Evolutionary conservation across 2,888 invertebrate genomes (phyloP), one percentile per base, ranked within the genome.

Genomic region (Trichacis sp.): DNA sequence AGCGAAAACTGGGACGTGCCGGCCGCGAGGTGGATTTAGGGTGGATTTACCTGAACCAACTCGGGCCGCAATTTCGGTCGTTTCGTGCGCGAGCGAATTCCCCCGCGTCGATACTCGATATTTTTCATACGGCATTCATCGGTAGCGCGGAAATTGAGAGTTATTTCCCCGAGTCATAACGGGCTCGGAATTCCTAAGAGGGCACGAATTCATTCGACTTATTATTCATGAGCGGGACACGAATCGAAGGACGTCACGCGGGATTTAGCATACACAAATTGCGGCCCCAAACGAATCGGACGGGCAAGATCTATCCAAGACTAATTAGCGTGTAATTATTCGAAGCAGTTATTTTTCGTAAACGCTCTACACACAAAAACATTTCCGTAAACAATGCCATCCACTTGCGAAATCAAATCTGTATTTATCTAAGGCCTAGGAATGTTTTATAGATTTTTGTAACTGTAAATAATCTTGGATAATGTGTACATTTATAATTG

Each of bases 371-470:
- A 40, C 40, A 40, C 24, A 24, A 24, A 24, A 24, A 15, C 3
- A 40, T 15, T 12, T 15, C 40, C 8, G 40, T 40, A 15, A 40
- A 40, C 40, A 40, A 40, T 40, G 15, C 40, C 40, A 40, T 40
- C 40, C 40, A 40, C 40, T 33, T 33, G 51, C 48, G 43, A 52
- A 59, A 59, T 67, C 46, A 49, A 63, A 49, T 29, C 30, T 48
- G 58, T 67, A 60, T 59, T 63, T 46, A 60, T 49, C 56, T 48
- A 61, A 61, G 49, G 68, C 64, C 64, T 68, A 68, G 64, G 54
- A 64, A 68, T 68, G 64, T 64, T 68, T 68, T 68, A 52, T 68
- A 46, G 46, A 68, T 64, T 68, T n/a, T 68, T 68, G 36, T 68
- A 64, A 68, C 29, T 68, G 68, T 68, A 68, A 61, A 68, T 68